Base-by-base conservation (phyloP, 2,113 vertebrate genomes). In the Alethe diademata region DNA sequence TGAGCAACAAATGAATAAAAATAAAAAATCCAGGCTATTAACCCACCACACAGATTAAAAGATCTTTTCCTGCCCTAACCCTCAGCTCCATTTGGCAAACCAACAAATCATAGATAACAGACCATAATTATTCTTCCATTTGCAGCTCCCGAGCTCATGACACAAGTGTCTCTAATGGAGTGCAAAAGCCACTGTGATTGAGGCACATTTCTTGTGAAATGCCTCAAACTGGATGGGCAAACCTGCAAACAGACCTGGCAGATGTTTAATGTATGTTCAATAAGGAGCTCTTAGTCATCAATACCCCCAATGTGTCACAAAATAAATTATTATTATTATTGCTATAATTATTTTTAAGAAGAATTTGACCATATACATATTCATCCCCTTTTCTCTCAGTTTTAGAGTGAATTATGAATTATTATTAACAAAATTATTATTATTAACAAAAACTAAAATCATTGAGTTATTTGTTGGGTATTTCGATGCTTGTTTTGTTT, bases 121-220 rank as follows among this genome's bases (percentile, higher is more conserved):
- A n/a, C 79, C 78, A 38, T 53, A 96, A 96, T 90, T 90, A 88
- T 53, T 61, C 48, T 65, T 94, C 88, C 75, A 84, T 95, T 88
- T 93, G 72, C 40, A 84, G 93, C 29, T 60, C 54, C 28, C 2
- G 3, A 61, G 88, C 72, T 20, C 2, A 0, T 58, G 67, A 83
- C 75, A 78, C 64, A 36, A 1, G 7, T 6, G 11, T 28, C 69
- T 47, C 79, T 94, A 86, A 90, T 19, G 54, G 47, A 19, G 36
- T 26, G 14, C 62, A 88, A 83, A 79, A 85, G 51, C 54, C 74
- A 15, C 33, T 1, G 24, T n/a, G 85, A 22, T 2, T 38, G 73
- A 62, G 43, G 75, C 4, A 20, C 4, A 48, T 15, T 70, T 50
- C 69, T 40, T 48, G 14, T 57, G 50, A 65, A 91, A 71, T 50